Conservation (phyloP, 2,113 vertebrate species). For the Muntiacus reevesi region DNA sequence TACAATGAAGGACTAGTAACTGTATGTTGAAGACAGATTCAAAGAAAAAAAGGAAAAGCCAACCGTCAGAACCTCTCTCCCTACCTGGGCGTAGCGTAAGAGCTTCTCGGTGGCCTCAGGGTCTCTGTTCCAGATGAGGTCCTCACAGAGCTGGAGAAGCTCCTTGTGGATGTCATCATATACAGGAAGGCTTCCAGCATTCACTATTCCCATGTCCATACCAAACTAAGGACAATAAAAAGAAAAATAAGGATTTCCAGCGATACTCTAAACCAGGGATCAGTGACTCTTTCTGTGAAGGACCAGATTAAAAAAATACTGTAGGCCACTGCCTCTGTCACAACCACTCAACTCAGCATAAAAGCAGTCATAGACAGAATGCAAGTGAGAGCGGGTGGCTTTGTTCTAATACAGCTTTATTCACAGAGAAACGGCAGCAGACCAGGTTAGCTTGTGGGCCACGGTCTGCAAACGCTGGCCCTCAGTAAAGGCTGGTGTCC, state of each 20-base stretch:
- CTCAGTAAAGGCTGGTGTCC: background rate
- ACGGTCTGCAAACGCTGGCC: background rate
- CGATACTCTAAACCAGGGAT: background rate
- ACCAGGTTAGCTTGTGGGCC: background rate
- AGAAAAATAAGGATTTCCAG: background rate
- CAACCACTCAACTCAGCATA: background rate
- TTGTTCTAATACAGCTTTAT: background rate
- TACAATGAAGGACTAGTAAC: background rate
- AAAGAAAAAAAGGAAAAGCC: background rate
- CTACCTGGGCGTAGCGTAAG: conserved; percentile 93
- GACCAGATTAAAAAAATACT: background rate
- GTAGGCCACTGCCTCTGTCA: background rate
- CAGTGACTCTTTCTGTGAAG: background rate
- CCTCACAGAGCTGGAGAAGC: conserved; percentile 92
- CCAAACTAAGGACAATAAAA: conserved; percentile 82
- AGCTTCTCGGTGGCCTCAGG: conserved; percentile 95
- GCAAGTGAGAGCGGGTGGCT: background rate
- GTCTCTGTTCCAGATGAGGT: conserved; percentile 97
- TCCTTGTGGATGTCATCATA: conserved; percentile 96
- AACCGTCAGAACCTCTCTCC: no score
- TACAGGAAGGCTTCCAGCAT: conserved; percentile 94
- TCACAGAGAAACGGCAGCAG: background rate
- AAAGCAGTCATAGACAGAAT: background rate
- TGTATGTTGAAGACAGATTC: rapidly evolving
- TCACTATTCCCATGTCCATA: conserved; percentile 99